Percentiles rank a stretch among this genome's conserved stretches.
Conservation (phyloP, 30 jellyfish, hydroid and myxozoan species). For the Chrysaora quinquecirrha region DNA sequence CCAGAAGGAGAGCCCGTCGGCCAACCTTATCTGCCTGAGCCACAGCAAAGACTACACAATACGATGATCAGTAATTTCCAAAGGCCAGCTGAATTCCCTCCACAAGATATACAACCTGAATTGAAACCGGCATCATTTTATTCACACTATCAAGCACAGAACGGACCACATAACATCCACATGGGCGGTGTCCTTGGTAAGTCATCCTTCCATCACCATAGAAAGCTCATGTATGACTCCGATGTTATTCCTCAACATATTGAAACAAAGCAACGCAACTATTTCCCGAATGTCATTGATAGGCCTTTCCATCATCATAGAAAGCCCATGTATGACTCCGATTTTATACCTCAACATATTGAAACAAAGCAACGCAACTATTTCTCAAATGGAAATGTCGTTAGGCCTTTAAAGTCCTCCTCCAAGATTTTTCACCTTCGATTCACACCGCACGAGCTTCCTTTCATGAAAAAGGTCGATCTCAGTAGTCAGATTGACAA, state of each 20-base stretch:
- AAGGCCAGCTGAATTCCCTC: constrained; percentile 29
- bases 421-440: not conserved
- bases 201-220: not conserved
- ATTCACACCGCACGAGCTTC: not conserved
- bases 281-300: no score
- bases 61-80: constrained; percentile 19
- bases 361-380: not conserved
- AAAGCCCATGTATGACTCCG: no score
- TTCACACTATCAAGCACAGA: constrained; percentile 44
- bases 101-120: not conserved
- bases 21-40: constrained; percentile 44
- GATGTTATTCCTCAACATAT: not conserved
- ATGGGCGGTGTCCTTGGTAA: constrained; percentile 64
- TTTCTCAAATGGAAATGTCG: not conserved
- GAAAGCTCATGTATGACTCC: not conserved
- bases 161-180: constrained; percentile 8
- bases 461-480: not conserved
- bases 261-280: no score
- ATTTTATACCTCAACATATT: no score
- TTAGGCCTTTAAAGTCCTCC: not conserved
- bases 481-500: not conserved
- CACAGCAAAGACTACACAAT: not conserved
- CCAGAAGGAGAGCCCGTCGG: constrained; percentile 62
- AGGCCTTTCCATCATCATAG: no score
- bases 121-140: constrained; percentile 7